Evolutionary conservation across 2,797 vertebrate genomes (phyloP), one percentile per base, ranked within the genome.

Genomic region (Coccyzus lansbergi): DNA sequence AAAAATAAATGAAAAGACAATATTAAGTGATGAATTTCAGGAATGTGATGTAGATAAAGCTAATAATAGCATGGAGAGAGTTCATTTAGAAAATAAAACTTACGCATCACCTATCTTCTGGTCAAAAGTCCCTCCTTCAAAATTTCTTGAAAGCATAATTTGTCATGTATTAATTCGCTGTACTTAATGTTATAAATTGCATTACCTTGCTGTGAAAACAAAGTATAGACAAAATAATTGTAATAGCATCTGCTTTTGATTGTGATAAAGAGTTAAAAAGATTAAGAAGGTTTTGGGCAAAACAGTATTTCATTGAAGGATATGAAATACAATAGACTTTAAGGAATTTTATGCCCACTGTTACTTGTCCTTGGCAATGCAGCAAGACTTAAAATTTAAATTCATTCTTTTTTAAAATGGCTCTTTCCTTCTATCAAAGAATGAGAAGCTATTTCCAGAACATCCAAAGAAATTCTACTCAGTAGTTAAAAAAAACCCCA

Each of bases 1-100:
- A 92, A 79, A 76, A 96, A 92, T 77, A 86, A 71, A 94, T 86
- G 52, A 90, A 68, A 71, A 70, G 29, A 92, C 94, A 85, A 88
- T 90, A 92, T 75, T 90, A 88, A 86, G 64, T 51, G 63, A 71
- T 33, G 7, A 28, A 33, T 74, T 65, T 79, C 1, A 7, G 38
- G 17, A 58, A 86, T 20, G 8, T 29, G 62, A 42, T 56, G 19
- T 36, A 67, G 58, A 79, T 83, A 79, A 76, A 89, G 22, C 33
- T 89, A 77, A 93, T 84, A 16, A 53, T 12, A 60, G 29, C 22
- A 88, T 42, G 58, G 42, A 48, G 36, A 15, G 8, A 2, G 1
- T 14, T 34, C 17, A 48, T 52, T 76, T 33, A 67, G 24, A 65
- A 89, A 77, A 74, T 29, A 44, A 60, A 36, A 52, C 29, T 12